These are phyloP conservation scores for Erpetoichthys calabaricus DNA, from an alignment of 2,797 vertebrate species.

Conservation along the genomic window DNA sequence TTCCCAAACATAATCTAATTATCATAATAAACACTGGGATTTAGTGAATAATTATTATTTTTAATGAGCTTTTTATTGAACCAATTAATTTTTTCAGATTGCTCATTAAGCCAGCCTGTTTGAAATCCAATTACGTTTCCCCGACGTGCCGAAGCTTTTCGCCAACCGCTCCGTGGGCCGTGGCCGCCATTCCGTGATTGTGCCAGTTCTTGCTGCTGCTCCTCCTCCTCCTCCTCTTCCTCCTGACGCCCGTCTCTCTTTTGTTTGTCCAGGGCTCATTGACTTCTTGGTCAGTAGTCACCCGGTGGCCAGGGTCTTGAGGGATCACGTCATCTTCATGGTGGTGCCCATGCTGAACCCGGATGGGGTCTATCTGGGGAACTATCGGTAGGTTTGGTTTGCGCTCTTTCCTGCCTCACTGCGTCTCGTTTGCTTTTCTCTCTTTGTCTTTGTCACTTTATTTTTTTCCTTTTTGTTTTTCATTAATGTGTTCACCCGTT, in stretches of 20 bases:
- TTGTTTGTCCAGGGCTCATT: conserved; percentile 64
- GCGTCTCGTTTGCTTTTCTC: background rate
- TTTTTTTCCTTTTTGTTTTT: too few species aligned
- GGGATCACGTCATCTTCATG: conserved; percentile 89
- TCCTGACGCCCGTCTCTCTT: background rate
- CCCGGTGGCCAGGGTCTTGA: conserved; percentile 72
- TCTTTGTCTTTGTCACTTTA: too few species aligned
- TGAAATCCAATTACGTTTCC: too few species aligned
- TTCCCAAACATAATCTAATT: too few species aligned
- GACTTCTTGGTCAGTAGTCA: conserved; percentile 91
- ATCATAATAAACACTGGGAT: too few species aligned
- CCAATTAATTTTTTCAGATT: too few species aligned
- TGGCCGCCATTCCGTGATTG: background rate
- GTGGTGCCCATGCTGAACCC: conserved; percentile 96
- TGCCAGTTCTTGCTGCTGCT: background rate
- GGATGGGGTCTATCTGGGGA: conserved; percentile 89
- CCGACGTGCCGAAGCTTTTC: too few species aligned
- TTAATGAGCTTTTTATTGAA: too few species aligned
- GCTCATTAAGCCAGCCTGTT: too few species aligned
- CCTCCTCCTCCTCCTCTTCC: background rate
- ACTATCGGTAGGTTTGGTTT: conserved; percentile 78
- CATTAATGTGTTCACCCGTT: too few species aligned
- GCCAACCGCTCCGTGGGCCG: too few species aligned
- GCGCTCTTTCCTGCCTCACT: background rate
- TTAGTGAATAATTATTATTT: too few species aligned